phyloP scores from a whole-genome alignment of 2,797 vertebrate genomes.

The Tapirus indicus region DNA sequence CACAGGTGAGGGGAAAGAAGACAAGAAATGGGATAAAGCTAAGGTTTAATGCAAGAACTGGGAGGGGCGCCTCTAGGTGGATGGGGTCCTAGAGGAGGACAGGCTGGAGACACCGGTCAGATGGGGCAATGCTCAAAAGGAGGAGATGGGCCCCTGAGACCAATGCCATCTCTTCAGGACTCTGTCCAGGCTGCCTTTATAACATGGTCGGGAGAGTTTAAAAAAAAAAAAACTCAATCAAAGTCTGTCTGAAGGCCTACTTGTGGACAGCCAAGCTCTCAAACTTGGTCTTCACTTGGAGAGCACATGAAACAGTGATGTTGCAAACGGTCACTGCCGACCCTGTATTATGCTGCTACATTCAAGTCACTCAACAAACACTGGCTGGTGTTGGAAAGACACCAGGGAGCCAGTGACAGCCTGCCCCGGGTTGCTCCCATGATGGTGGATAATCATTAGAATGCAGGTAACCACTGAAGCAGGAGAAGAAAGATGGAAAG shows the following conservation, averaged over 20 bases:
- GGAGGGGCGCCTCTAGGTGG: fast-evolving
- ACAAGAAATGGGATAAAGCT: fast-evolving
- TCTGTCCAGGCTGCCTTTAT: not conserved
- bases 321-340: fast-evolving
- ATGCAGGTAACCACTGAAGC: fast-evolving
- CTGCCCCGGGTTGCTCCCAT: fast-evolving
- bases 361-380: not conserved
- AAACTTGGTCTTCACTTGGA: not conserved
- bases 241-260: fast-evolving
- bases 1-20: not conserved
- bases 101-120: not conserved
- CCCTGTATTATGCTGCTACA: not conserved
- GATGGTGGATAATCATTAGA: fast-evolving
- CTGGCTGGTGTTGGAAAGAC: fast-evolving
- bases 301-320: fast-evolving
- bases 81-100: fast-evolving
- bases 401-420: not conserved
- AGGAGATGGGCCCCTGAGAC: not conserved
- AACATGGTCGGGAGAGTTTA: not conserved
- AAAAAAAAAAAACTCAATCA: not conserved
- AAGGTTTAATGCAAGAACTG: not conserved
- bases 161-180: fast-evolving
- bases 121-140: fast-evolving
- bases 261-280: not conserved
- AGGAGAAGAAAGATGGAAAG: not conserved